Evolutionary conservation across 2,797 vertebrate species (phyloP).

Genomic region (Mycteria americana): DNA sequence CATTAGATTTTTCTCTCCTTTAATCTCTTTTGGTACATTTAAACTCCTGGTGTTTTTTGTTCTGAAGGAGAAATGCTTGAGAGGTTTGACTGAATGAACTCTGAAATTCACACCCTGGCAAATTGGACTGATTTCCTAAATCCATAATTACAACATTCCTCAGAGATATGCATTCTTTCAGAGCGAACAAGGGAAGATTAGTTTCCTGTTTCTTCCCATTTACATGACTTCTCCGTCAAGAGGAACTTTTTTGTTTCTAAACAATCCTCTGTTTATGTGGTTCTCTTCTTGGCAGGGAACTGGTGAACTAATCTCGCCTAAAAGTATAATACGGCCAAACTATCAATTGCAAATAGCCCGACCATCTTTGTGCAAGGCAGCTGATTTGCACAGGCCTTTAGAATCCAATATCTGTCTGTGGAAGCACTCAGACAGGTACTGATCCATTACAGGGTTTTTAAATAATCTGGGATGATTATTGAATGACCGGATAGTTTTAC

Average conservation of each 20-base stretch:
- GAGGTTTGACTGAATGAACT: slow-evolving; percentile 55
- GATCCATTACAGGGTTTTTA: neutral
- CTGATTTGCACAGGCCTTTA: neutral
- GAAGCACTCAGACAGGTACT: neutral
- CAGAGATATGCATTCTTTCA: slow-evolving; percentile 55
- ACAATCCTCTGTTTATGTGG: slow-evolving; percentile 25
- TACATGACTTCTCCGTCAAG: slow-evolving; percentile 10
- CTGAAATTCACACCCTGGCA: slow-evolving; percentile 65
- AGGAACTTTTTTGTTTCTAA: slow-evolving; percentile 31
- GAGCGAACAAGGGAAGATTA: slow-evolving; percentile 35
- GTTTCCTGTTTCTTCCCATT: slow-evolving; percentile 60
- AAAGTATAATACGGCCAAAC: slow-evolving; percentile 17
- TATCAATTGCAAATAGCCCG: neutral
- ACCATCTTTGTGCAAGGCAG: neutral
- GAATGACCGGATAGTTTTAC: neutral
- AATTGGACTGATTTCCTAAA: slow-evolving; percentile 56
- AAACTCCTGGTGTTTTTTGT: slow-evolving; percentile 29
- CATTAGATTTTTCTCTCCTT: slow-evolving; percentile 24
- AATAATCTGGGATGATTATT: neutral
- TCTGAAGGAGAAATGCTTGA: slow-evolving; percentile 47
- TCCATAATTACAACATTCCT: slow-evolving; percentile 65
- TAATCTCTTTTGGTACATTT: slow-evolving; percentile 49
- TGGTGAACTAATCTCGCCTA: neutral
- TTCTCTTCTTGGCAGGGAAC: slow-evolving; percentile 35
- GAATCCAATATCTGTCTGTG: neutral